Evolutionary conservation across 2,113 vertebrate species (phyloP).

Genomic region (Spea multiplicata): DNA sequence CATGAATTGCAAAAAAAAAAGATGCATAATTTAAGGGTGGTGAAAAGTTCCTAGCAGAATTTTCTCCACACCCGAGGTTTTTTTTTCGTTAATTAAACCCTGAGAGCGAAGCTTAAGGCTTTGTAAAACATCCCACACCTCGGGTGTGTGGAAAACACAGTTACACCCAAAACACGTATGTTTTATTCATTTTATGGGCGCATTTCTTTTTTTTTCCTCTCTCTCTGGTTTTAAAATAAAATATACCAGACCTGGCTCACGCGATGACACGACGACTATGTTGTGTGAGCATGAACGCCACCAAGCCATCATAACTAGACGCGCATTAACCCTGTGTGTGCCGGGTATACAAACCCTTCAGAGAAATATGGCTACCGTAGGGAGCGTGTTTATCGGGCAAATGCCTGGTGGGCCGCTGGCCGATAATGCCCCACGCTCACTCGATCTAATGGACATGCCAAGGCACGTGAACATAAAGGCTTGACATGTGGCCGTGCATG

Average conservation of each 20-base stretch:
- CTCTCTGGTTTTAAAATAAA: not conserved
- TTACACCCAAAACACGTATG: conserved; percentile 39
- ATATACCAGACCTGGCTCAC: not conserved
- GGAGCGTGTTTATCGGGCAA: no score
- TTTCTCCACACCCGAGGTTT: conserved; percentile 44
- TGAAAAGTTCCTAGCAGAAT: conserved; percentile 21
- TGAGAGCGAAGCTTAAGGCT: conserved; percentile 47
- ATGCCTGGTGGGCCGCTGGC: no score
- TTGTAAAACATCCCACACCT: conserved; percentile 43
- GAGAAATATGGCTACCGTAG: no score
- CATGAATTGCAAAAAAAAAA: conserved; percentile 30
- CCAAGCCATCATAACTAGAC: no score
- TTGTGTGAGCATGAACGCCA: no score
- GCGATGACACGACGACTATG: not conserved
- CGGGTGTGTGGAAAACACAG: conserved; percentile 41
- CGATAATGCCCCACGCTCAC: no score
- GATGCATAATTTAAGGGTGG: conserved; percentile 46
- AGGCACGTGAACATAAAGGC: no score
- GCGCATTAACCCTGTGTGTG: no score
- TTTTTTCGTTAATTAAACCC: conserved; percentile 34
- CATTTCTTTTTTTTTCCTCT: conserved; percentile 1
- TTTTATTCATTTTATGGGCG: conserved; percentile 27
- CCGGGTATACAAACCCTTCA: no score
- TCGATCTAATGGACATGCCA: no score
- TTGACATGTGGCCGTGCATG: no score